Evolutionary conservation across 2,888 invertebrate species (phyloP).

Genomic region (Calameuta filiformis): DNA sequence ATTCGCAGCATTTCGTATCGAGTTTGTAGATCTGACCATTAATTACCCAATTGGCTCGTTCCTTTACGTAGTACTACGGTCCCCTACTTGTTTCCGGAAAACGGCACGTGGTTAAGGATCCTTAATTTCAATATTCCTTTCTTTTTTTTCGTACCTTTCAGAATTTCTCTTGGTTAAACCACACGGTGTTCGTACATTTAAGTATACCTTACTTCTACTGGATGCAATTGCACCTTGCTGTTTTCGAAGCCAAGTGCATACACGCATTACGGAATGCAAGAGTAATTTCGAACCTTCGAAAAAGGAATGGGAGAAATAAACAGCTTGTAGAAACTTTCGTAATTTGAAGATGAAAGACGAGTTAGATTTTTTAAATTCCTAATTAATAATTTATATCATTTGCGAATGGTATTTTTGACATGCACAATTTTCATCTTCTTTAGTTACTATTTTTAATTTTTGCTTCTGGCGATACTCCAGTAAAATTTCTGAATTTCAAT

Average conservation of each 20-base stretch:
- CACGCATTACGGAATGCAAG: not conserved
- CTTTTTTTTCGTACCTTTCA: not conserved
- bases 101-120: not conserved
- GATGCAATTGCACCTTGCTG: not conserved
- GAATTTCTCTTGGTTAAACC: not conserved
- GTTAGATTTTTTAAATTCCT: not conserved
- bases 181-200: not conserved
- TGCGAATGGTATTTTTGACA: not conserved
- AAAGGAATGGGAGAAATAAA: not conserved
- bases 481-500: not conserved
- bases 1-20: constrained; percentile 5
- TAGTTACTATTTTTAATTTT: not conserved
- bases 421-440: not conserved
- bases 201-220: not conserved
- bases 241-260: not conserved
- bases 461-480: not conserved
- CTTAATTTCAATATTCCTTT: not conserved
- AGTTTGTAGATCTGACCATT: not conserved
- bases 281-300: not conserved
- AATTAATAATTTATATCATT: not conserved
- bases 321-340: not conserved
- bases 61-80: not conserved
- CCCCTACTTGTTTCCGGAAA: not conserved
- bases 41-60: not conserved
- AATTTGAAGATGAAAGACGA: not conserved